These are phyloP conservation scores for Chromoteleia sp. DNA, from an alignment of 2,888 invertebrate species.

Conservation along the genomic window DNA sequence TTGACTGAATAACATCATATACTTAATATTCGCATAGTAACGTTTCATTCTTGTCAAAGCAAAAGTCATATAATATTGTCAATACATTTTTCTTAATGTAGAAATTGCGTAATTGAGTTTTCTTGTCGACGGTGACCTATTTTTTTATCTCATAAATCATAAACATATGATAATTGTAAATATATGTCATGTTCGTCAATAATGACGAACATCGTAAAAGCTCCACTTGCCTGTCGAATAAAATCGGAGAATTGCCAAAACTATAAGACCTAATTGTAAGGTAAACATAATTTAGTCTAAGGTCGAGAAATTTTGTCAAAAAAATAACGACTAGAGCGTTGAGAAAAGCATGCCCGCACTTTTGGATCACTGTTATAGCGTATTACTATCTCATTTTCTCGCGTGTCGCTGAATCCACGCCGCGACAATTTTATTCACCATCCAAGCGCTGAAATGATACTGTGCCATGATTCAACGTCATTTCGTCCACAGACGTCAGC, in stretches of 20 bases:
- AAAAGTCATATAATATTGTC: too few relatives aligned
- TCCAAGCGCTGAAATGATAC: constrained; percentile 35
- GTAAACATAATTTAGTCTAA: constrained; percentile 12
- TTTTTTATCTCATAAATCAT: too few relatives aligned
- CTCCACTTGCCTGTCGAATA: constrained; percentile 20
- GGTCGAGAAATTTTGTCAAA: neutral
- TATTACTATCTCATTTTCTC: neutral
- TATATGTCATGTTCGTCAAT: too few relatives aligned
- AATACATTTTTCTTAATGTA: too few relatives aligned
- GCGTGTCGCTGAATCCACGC: neutral
- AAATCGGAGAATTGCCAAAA: constrained; percentile 10
- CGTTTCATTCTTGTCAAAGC: too few relatives aligned
- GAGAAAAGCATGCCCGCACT: constrained; percentile 11
- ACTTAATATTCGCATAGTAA: too few relatives aligned
- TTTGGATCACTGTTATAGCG: neutral
- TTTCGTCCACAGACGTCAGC: constrained; percentile 32
- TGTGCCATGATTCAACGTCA: constrained; percentile 37
- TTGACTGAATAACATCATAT: too few relatives aligned
- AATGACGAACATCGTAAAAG: neutral
- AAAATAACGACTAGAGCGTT: constrained; percentile 4
- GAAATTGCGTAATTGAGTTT: too few relatives aligned
- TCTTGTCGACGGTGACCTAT: too few relatives aligned
- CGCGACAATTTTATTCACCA: constrained; percentile 31
- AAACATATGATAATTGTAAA: too few relatives aligned
- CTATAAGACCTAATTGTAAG: neutral